Percentiles rank a stretch among this genome's conserved stretches.
Evolutionary conservation across 2,797 vertebrate genomes (phyloP).

Genomic region (Poecilia velifera): DNA sequence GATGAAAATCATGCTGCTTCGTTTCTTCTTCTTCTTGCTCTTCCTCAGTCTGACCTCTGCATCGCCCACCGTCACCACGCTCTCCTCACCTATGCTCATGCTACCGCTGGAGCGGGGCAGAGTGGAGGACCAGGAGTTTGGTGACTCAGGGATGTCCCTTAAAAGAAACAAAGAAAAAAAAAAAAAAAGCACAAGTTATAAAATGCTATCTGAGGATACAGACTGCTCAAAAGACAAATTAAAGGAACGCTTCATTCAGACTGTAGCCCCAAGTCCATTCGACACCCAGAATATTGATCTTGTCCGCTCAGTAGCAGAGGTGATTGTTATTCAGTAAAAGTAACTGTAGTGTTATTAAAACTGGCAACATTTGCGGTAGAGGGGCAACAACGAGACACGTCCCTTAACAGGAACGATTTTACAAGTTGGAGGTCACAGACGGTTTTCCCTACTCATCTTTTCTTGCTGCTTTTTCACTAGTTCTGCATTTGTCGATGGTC

Average conservation of each 20-base stretch:
- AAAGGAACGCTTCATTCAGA: not conserved
- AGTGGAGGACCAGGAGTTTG: conserved; percentile 52
- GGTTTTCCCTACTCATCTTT: not conserved
- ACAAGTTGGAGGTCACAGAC: not conserved
- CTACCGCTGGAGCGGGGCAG: conserved; percentile 76
- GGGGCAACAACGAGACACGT: not conserved
- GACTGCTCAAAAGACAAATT: not conserved
- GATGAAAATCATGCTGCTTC: conserved; percentile 94
- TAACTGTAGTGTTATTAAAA: not conserved
- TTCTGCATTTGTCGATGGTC: not conserved
- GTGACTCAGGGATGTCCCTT: conserved; percentile 69
- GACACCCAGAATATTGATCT: not conserved
- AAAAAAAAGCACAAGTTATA: not conserved
- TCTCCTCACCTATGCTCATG: conserved; percentile 60
- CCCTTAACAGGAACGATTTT: not conserved
- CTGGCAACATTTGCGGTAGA: not conserved
- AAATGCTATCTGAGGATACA: not conserved
- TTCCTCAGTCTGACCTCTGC: conserved; percentile 91
- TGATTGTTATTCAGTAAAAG: not conserved
- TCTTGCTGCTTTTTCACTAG: not conserved
- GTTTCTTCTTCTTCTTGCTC: conserved; percentile 92
- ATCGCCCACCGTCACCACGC: conserved; percentile 71
- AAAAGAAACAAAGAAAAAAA: not conserved
- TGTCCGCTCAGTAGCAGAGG: not conserved
- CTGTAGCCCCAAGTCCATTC: not conserved